A percentile compares a stretch with the other conserved stretches of the same genome.
phyloP scores from a whole-genome alignment of 2,113 vertebrate species.

The Pelecanoides urinatrix region DNA sequence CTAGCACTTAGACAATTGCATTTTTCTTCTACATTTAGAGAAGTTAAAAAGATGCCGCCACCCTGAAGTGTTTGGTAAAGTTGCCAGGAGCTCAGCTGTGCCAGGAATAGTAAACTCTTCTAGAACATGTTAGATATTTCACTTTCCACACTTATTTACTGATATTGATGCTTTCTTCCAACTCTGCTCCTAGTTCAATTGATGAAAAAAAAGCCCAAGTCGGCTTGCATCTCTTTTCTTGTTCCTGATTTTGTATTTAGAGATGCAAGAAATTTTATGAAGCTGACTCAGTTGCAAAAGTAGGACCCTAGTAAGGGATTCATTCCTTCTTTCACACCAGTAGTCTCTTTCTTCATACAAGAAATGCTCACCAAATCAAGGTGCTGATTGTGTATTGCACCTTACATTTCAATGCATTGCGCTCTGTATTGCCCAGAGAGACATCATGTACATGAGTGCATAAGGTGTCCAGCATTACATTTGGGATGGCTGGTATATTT shows the following conservation, averaged over 20 bases:
- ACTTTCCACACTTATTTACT: neutral
- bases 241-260: neutral
- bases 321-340: neutral
- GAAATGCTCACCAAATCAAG: neutral
- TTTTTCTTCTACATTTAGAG: neutral
- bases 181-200: neutral
- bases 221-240: neutral
- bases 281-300: neutral
- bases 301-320: neutral
- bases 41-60: neutral
- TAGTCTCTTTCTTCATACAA: neutral
- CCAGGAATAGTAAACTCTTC: neutral
- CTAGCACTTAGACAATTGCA: neutral
- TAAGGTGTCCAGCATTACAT: neutral
- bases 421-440: accelerated
- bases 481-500: neutral
- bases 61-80: neutral
- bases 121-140: neutral
- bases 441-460: accelerated
- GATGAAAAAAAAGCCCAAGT: neutral
- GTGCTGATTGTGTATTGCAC: neutral
- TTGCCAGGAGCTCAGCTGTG: neutral
- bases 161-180: neutral
- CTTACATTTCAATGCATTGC: neutral
- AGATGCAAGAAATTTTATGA: neutral